These are phyloP conservation scores for Pangasius mekongensis DNA, from an alignment of 2,797 vertebrate genomes.

Conservation along the genomic window DNA sequence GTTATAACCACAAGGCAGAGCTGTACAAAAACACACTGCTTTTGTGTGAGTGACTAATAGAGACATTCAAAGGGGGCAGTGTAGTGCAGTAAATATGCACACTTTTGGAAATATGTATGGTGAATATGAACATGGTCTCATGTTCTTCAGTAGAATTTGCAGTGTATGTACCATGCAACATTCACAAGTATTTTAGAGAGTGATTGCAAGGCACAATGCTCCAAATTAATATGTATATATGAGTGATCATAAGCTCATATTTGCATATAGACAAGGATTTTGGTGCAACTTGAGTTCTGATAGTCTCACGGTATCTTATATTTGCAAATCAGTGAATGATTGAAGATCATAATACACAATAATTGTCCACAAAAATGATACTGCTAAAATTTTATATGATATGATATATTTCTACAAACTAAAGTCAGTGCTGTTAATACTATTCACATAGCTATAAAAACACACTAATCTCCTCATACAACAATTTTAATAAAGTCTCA, in stretches of 20 bases:
- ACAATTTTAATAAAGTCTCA: too few species aligned
- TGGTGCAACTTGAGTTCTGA: background rate
- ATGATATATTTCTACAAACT: background rate
- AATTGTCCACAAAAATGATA: background rate
- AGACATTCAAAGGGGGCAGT: background rate
- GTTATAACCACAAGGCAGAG: conserved; percentile 1
- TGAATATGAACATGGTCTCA: too few species aligned
- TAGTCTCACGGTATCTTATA: background rate
- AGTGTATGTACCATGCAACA: background rate
- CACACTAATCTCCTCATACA: background rate
- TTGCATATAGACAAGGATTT: background rate
- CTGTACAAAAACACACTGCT: conserved; percentile 23
- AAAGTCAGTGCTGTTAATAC: background rate
- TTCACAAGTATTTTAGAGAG: background rate
- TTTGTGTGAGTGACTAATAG: background rate
- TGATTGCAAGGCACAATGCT: background rate
- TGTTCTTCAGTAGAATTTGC: too few species aligned
- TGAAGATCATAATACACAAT: background rate
- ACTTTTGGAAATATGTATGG: background rate
- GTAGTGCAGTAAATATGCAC: background rate
- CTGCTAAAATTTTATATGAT: background rate
- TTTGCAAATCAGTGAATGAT: background rate
- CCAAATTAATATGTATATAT: background rate
- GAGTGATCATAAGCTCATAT: background rate
- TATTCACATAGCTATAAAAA: background rate